Conservation (phyloP, 2,888 invertebrate species). For the Bibio marci region DNA sequence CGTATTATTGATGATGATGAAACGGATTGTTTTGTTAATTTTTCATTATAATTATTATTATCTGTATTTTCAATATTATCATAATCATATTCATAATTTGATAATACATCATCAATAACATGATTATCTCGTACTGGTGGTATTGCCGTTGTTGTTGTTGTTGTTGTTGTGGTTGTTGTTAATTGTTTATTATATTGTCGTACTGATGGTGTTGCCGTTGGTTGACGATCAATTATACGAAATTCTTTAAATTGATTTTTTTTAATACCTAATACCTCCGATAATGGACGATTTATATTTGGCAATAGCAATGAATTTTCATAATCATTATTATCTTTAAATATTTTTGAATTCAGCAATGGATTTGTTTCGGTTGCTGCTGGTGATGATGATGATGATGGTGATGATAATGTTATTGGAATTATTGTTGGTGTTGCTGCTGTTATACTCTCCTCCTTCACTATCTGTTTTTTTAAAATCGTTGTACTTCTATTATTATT, state of each 20-base stretch:
- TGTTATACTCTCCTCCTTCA: constrained; percentile 1
- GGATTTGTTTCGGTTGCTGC: background rate
- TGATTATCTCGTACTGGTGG: constrained; percentile 21
- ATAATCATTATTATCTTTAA: constrained; percentile 11
- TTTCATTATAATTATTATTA: background rate
- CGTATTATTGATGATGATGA: constrained; percentile 1
- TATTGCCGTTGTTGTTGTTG: too few species aligned
- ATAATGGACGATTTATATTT: constrained; percentile 29
- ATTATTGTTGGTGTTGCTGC: background rate
- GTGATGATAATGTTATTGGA: too few species aligned
- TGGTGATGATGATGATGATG: background rate
- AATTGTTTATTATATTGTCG: background rate
- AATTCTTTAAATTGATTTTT: constrained; percentile 30
- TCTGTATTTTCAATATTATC: constrained; percentile 17
- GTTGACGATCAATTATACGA: constrained; percentile 22
- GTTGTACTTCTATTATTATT: background rate
- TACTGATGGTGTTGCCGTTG: constrained; percentile 13
- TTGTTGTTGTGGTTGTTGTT: constrained; percentile 5
- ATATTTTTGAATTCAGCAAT: background rate
- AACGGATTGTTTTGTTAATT: background rate
- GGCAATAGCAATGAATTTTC: constrained; percentile 24
- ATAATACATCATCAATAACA: constrained; percentile 10
- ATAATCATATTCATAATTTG: constrained; percentile 19
- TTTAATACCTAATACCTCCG: constrained; percentile 29
- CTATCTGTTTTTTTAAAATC: background rate